Percentiles rank a stretch among this genome's conserved stretches.
These are phyloP conservation scores for Cyrtonyx montezumae DNA, from an alignment of 2,113 vertebrate species.

Conservation along the genomic window DNA sequence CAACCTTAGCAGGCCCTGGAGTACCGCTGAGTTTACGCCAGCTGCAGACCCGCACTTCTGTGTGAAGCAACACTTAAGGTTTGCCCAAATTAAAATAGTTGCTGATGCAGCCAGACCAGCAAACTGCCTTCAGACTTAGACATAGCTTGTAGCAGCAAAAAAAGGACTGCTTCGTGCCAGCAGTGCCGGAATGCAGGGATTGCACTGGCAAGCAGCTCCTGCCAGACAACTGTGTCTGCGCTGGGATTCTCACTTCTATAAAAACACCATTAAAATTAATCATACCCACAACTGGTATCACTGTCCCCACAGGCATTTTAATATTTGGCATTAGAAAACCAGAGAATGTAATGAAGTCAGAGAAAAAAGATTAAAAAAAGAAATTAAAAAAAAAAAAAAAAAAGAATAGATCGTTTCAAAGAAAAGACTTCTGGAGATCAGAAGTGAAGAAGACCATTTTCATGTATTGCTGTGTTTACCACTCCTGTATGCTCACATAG, in stretches of 20 bases:
- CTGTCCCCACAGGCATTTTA: background rate
- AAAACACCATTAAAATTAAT: background rate
- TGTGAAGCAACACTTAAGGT: background rate
- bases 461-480: rapidly evolving
- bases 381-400: rapidly evolving
- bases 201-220: background rate
- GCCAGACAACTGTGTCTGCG: background rate
- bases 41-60: background rate
- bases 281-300: background rate
- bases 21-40: background rate
- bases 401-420: background rate
- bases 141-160: background rate
- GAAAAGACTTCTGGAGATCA: background rate
- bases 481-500: background rate
- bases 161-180: background rate
- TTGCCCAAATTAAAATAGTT: background rate
- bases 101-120: background rate
- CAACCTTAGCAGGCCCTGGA: background rate
- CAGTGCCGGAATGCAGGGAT: background rate
- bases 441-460: background rate
- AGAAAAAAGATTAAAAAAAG: rapidly evolving
- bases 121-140: background rate
- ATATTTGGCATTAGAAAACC: background rate
- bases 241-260: background rate
- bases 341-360: background rate